A percentile compares a stretch with the other conserved stretches of the same genome.
Evolutionary conservation across 2,797 vertebrate genomes (phyloP).

Genomic region (Philypnodon macrostomus): DNA sequence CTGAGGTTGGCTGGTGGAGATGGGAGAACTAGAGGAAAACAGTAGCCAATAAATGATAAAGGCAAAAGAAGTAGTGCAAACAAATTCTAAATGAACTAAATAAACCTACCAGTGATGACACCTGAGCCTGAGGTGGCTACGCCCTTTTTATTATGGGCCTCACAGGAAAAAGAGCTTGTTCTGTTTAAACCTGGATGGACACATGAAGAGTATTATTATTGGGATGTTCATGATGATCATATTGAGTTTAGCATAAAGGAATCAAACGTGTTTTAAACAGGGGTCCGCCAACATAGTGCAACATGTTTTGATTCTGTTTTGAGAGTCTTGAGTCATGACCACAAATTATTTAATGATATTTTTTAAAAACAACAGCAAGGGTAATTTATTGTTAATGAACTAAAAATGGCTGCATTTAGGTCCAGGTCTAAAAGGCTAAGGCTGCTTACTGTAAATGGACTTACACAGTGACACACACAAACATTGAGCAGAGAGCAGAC

Average conservation of each 20-base stretch:
- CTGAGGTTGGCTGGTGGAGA: constrained; percentile 70
- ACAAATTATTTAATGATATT: no score
- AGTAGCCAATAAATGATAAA: neutral
- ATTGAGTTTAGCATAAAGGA: no score
- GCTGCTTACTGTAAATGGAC: neutral
- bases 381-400: constrained; percentile 8
- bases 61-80: neutral
- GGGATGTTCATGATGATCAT: no score
- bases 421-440: constrained; percentile 31
- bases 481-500: constrained; percentile 45
- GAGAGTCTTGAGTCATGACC: no score
- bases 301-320: no score
- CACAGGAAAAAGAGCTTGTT: constrained; percentile 86
- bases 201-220: no score
- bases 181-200: constrained; percentile 80
- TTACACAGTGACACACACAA: constrained; percentile 41
- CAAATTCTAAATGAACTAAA: neutral
- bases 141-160: constrained; percentile 87
- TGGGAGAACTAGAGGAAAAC: constrained; percentile 79
- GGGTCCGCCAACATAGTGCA: no score
- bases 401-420: constrained; percentile 2
- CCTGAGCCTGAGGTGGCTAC: constrained; percentile 86
- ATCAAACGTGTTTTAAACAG: no score
- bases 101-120: constrained; percentile 78
- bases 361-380: no score